Evolutionary conservation across 1,140 invertebrate genomes (phyloP).

Genomic region (Caenorhabditis latens): DNA sequence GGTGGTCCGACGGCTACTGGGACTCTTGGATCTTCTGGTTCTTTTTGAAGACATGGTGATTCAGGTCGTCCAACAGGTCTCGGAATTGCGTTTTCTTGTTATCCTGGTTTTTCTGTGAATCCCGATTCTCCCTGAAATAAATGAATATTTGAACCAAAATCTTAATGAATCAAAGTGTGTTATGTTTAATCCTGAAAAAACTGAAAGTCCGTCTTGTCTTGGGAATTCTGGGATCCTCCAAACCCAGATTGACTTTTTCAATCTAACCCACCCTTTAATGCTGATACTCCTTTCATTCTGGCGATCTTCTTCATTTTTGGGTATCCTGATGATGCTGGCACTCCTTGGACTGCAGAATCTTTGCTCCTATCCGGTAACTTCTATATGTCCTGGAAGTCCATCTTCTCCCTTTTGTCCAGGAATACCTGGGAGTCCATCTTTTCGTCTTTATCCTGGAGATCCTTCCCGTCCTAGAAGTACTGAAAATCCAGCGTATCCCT

Average conservation of each 20-base stretch:
- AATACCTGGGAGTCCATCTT: constrained; percentile 72
- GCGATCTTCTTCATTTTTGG: constrained; percentile 81
- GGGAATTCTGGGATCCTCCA: constrained; percentile 71
- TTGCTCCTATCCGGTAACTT: constrained; percentile 79
- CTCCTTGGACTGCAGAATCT: constrained; percentile 79
- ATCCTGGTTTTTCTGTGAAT: too few species aligned
- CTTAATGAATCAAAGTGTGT: too few species aligned
- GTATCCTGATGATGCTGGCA: constrained; percentile 77
- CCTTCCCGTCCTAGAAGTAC: constrained; percentile 76
- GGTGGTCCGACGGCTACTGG: constrained; percentile 83
- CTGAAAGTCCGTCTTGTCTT: constrained; percentile 68
- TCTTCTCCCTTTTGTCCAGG: constrained; percentile 69
- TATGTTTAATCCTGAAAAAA: too few species aligned
- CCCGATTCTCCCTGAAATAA: too few species aligned
- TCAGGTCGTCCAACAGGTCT: too few species aligned
- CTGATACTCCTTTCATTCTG: constrained; percentile 72
- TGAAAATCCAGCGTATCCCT: constrained; percentile 78
- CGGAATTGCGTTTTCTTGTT: too few species aligned
- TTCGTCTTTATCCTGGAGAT: constrained; percentile 74
- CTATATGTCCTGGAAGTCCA: constrained; percentile 66
- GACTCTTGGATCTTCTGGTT: constrained; percentile 78
- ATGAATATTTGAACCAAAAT: too few species aligned
- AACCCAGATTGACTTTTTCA: too few species aligned
- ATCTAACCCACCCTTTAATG: constrained; percentile 69
- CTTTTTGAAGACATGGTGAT: too few species aligned